Percentiles rank a stretch among this genome's conserved stretches.
These are phyloP conservation scores for Lymantria monacha DNA, from an alignment of 2,888 invertebrate species.

Conservation along the genomic window DNA sequence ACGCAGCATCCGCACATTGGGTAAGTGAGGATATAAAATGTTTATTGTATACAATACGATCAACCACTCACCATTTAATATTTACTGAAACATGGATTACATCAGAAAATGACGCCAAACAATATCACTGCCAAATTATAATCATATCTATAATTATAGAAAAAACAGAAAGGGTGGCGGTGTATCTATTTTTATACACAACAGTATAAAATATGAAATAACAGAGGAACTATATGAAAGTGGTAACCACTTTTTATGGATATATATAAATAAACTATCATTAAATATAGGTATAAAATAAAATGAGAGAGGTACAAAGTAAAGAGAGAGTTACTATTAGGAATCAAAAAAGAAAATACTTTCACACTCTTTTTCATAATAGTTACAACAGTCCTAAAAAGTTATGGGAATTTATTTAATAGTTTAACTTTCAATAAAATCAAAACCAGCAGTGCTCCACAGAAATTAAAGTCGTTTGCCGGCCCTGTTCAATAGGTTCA, in stretches of 20 bases:
- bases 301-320: slow-evolving; percentile 7
- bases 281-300: slow-evolving; percentile 8
- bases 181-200: no score
- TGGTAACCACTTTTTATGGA: slow-evolving; percentile 8
- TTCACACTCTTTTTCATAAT: slow-evolving; percentile 14
- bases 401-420: slow-evolving; percentile 27
- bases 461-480: slow-evolving; percentile 8
- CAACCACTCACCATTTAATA: slow-evolving; percentile 11
- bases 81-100: slow-evolving; percentile 15
- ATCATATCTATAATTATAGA: slow-evolving; percentile 7
- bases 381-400: slow-evolving; percentile 16
- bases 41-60: slow-evolving; percentile 10
- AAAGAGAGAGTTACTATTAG: slow-evolving; percentile 8
- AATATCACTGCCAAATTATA: slow-evolving; percentile 4
- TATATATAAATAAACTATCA: slow-evolving; percentile 4
- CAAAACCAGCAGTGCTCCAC: no score
- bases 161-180: no score
- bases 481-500: no score
- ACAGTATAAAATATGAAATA: no score
- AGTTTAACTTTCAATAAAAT: no score
- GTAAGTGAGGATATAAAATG: slow-evolving; percentile 22
- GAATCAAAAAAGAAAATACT: slow-evolving; percentile 12
- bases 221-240: slow-evolving; percentile 6
- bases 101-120: slow-evolving; percentile 8
- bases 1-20: no score